Evolutionary conservation across 1,140 invertebrate species (phyloP), one percentile per base, ranked within the genome.

Genomic region (Dryas iulia): DNA sequence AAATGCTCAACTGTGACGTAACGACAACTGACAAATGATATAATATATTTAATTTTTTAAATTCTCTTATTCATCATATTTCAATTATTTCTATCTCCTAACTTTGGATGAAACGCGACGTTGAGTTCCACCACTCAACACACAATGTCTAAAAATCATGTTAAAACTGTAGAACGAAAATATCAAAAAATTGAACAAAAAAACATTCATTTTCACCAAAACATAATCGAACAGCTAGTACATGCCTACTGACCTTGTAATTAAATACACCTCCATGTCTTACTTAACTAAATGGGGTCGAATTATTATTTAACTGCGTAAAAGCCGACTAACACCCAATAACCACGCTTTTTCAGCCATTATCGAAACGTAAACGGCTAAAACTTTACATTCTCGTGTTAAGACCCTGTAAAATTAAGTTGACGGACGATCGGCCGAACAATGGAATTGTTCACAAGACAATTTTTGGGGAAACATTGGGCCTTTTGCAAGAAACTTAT

Each of bases 371-470:
- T 25, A 35, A 62, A 62, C 35, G 24, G 25, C 21, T 77, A 77
- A 71, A 66, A 73, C 70, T 70, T 75, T 69, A 77, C 59, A 56
- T 59, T 79, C 62, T 75, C 81, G 78, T 85, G 83, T 69, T 79
- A 74, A 66, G 65, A 35, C 52, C 75, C 77, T 83, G 75, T 84
- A 76, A 80, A 80, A 81, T 78, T 79, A 79, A 74, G 66, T 76
- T 69, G 57, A 73, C 64, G 59, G 67, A 71, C 65, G 21, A 65
- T 61, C 53, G 35, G 11, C 23, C 33, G 68, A 24, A 59, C 62
- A 53, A 53, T 52, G 25, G 18, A 68, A 47, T 47, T 10, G 39
- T 21, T 47, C 70, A 25, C 52, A 25, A 54, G 53, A 54, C 53
- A 54, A 54, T 54, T 25, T 54, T 54, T 54, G 23, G 52, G 52